Evolutionary conservation across 2,888 invertebrate genomes (phyloP).

Genomic region (Halocaridina rubra): DNA sequence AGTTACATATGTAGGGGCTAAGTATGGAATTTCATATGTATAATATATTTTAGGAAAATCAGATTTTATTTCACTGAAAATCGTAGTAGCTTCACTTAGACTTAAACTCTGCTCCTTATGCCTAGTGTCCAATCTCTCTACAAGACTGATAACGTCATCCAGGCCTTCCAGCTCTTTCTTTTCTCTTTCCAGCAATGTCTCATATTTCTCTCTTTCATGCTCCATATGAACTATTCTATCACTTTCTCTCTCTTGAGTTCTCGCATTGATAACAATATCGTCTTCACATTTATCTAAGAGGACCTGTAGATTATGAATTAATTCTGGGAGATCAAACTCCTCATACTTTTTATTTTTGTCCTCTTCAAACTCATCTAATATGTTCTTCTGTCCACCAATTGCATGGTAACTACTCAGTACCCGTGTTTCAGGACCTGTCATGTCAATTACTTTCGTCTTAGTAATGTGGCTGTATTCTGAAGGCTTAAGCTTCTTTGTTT

Average conservation of each 20-base stretch:
- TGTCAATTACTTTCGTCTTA: constrained; percentile 97
- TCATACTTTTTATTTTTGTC: constrained; percentile 70
- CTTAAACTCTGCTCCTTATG: constrained; percentile 71
- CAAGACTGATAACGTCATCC: constrained; percentile 76
- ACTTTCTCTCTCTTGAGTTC: constrained; percentile 79
- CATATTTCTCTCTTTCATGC: constrained; percentile 81
- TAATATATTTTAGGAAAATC: constrained; percentile 60
- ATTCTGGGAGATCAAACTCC: constrained; percentile 81
- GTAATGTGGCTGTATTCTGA: constrained; percentile 74
- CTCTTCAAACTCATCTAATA: constrained; percentile 73
- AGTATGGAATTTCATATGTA: constrained; percentile 67
- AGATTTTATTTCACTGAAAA: constrained; percentile 74
- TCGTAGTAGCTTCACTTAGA: constrained; percentile 73
- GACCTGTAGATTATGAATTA: constrained; percentile 90
- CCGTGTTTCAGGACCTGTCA: constrained; percentile 96
- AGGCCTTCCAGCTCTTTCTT: constrained; percentile 79
- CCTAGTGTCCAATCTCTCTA: constrained; percentile 72
- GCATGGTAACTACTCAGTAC: constrained; percentile 94
- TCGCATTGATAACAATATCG: constrained; percentile 89
- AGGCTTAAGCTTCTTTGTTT: constrained; percentile 51
- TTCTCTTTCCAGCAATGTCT: constrained; percentile 78
- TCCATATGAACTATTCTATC: constrained; percentile 84
- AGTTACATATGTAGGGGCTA: constrained; percentile 86
- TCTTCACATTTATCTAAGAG: constrained; percentile 94
- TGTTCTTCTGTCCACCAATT: constrained; percentile 77